These are phyloP conservation scores for Ceratotherium simum DNA, from an alignment of 2,113 vertebrate species.

Conservation along the genomic window DNA sequence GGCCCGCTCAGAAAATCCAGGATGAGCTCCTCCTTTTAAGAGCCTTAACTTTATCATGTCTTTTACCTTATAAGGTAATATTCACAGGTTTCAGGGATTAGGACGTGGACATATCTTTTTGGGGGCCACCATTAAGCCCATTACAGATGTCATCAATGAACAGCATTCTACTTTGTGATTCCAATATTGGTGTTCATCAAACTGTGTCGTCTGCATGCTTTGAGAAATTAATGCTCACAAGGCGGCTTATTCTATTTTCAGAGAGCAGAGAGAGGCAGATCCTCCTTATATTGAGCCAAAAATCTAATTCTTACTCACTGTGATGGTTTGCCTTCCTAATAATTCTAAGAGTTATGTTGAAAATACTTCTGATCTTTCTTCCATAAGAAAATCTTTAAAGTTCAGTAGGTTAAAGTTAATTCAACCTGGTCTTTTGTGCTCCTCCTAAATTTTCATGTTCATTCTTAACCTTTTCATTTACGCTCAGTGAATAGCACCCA, in stretches of 20 bases:
- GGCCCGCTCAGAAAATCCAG: neutral
- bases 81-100: neutral
- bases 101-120: neutral
- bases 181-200: neutral
- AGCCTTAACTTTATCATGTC: neutral
- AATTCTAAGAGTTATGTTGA: neutral
- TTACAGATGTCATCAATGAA: neutral
- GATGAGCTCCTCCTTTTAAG: neutral
- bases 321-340: neutral
- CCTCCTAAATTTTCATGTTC: neutral
- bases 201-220: neutral
- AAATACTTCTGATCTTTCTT: conserved; percentile 18
- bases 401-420: neutral
- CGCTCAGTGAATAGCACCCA: neutral
- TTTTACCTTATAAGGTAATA: neutral
- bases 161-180: neutral
- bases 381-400: neutral
- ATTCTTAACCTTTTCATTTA: neutral
- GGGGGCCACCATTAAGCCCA: neutral
- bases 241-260: neutral
- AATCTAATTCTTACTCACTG: neutral
- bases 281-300: neutral
- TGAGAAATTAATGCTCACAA: neutral
- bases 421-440: neutral
- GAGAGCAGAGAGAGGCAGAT: neutral